These are phyloP conservation scores for Procambarus virginalis DNA, from an alignment of 1,140 invertebrate genomes.

Conservation along the genomic window DNA sequence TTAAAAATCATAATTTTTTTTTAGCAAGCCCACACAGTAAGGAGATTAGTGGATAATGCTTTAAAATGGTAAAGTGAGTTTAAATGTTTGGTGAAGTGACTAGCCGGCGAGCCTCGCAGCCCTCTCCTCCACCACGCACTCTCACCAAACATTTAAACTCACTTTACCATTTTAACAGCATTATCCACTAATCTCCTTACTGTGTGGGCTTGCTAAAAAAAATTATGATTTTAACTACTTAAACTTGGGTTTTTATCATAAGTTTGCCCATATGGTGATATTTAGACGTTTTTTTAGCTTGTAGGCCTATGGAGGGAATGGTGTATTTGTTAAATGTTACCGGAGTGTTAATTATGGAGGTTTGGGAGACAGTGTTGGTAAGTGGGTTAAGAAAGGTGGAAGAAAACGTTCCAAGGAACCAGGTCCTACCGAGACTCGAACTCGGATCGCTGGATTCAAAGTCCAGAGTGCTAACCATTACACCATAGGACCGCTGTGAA, in stretches of 20 bases:
- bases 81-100: neutral
- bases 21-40: neutral
- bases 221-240: too few relatives aligned
- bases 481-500: conserved; percentile 29
- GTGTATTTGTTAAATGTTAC: too few relatives aligned
- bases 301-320: too few relatives aligned
- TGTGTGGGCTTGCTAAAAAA: neutral
- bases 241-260: too few relatives aligned
- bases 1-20: too few relatives aligned
- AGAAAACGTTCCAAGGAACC: neutral
- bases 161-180: neutral
- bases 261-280: too few relatives aligned
- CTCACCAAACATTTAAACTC: neutral
- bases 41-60: neutral
- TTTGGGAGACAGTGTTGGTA: neutral
- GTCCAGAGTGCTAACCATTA: conserved; percentile 46
- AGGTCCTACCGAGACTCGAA: conserved; percentile 44
- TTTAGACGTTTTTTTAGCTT: too few relatives aligned
- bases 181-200: neutral
- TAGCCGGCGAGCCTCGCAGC: neutral
- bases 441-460: conserved; percentile 49
- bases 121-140: neutral
- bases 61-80: neutral
- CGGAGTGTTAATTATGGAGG: too few relatives aligned
- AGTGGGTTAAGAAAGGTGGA: neutral